phyloP scores from a whole-genome alignment of 2,797 vertebrate species.

The Decapterus maruadsi region DNA sequence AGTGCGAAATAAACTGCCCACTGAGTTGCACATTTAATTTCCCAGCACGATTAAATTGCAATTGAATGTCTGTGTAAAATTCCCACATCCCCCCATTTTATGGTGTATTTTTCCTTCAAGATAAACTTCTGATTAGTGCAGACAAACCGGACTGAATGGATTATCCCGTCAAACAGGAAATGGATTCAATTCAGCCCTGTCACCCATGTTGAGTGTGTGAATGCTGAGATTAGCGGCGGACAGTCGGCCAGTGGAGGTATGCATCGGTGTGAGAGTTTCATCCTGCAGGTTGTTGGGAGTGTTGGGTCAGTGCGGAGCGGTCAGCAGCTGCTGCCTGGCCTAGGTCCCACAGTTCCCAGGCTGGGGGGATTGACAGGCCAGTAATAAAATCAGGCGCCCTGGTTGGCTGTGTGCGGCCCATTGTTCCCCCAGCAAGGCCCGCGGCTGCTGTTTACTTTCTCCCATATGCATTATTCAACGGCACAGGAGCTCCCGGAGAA shows the following conservation, averaged over 20 bases:
- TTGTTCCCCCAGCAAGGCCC: conserved; percentile 97
- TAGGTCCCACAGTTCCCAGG: conserved; percentile 97
- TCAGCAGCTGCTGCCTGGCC: conserved; percentile 99
- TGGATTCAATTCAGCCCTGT: conserved; percentile 42
- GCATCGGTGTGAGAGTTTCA: conserved; percentile 65
- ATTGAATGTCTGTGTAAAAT: neutral
- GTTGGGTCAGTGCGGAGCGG: conserved; percentile 93
- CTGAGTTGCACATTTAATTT: neutral
- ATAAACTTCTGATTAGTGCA: conserved; percentile 24
- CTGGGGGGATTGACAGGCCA: conserved; percentile 98
- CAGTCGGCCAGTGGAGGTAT: conserved; percentile 70
- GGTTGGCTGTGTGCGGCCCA: conserved; percentile 94
- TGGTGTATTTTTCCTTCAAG: conserved; percentile 22
- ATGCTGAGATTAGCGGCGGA: conserved; percentile 62
- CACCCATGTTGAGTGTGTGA: conserved; percentile 46
- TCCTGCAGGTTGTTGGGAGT: conserved; percentile 74
- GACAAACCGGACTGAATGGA: conserved; percentile 19
- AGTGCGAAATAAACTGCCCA: neutral
- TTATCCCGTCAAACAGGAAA: conserved; percentile 58
- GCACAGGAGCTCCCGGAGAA: conserved; percentile 98
- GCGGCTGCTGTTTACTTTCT: conserved; percentile 99
- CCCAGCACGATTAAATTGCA: neutral
- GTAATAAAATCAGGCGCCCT: conserved; percentile 99
- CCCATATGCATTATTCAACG: conserved; percentile 99
- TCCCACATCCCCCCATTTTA: conserved; percentile 6